Evolutionary conservation across 2,113 vertebrate genomes (phyloP).

Genomic region (Oxyruncus cristatus): DNA sequence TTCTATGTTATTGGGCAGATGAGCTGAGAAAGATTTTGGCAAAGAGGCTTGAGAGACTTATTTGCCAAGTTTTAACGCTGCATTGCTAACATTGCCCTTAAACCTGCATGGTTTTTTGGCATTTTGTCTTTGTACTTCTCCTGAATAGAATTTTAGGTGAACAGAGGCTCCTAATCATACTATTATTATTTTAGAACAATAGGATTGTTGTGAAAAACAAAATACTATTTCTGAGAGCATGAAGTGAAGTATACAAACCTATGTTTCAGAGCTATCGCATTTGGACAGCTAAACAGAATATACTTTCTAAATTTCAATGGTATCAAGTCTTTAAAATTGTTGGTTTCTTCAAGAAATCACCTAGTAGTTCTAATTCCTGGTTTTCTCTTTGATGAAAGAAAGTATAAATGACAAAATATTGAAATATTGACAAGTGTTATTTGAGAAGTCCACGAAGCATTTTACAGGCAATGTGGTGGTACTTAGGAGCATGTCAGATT

Average conservation of each 20-base stretch:
- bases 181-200: neutral
- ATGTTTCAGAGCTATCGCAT: rapidly evolving
- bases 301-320: neutral
- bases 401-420: neutral
- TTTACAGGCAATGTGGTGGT: neutral
- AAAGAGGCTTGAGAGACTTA: neutral
- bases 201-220: neutral
- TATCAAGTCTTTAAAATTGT: neutral
- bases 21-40: neutral
- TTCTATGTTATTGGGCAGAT: neutral
- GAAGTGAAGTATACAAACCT: neutral
- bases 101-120: neutral
- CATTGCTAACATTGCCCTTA: neutral
- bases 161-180: neutral
- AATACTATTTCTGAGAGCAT: neutral
- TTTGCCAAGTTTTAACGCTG: neutral
- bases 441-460: neutral
- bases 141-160: neutral
- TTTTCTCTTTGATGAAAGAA: neutral
- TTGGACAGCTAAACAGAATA: neutral
- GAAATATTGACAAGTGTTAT: neutral
- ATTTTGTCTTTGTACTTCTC: neutral
- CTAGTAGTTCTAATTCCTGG: neutral
- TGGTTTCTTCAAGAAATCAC: neutral
- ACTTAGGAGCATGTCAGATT: neutral